Evolutionary conservation across 1,140 invertebrate genomes (phyloP).

Genomic region (Phortica variegata): DNA sequence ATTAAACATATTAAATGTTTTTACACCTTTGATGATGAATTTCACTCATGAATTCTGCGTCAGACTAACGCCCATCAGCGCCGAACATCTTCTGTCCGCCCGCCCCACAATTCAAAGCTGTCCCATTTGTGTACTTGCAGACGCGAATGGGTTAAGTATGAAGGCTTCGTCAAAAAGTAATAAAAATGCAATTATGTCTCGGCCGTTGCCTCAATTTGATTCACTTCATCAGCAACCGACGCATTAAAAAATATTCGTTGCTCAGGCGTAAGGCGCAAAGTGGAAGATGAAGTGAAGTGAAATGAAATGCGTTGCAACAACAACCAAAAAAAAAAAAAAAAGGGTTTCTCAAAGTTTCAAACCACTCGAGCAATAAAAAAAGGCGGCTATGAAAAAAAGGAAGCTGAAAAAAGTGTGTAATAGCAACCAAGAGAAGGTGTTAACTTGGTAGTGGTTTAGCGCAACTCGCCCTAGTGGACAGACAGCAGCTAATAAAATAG

Average conservation of each 20-base stretch:
- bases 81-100: slow-evolving; percentile 29
- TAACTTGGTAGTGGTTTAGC: too few species aligned
- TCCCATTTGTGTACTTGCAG: slow-evolving; percentile 21
- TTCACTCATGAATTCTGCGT: slow-evolving; percentile 22
- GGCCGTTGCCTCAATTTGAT: slow-evolving; percentile 38
- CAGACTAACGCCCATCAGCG: background rate
- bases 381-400: too few species aligned
- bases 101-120: slow-evolving; percentile 5
- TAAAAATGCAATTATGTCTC: slow-evolving; percentile 55
- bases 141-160: slow-evolving; percentile 3
- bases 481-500: too few species aligned
- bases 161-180: slow-evolving; percentile 34
- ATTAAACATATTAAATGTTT: slow-evolving; percentile 56
- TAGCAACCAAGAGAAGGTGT: too few species aligned
- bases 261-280: slow-evolving; percentile 36
- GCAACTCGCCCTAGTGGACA: too few species aligned
- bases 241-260: slow-evolving; percentile 45
- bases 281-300: too few species aligned
- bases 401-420: too few species aligned
- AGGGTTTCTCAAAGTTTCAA: too few species aligned
- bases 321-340: slow-evolving; percentile 6
- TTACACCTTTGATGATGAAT: slow-evolving; percentile 56
- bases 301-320: slow-evolving; percentile 46
- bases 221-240: slow-evolving; percentile 53
- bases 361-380: too few species aligned